Conservation (phyloP, 1,140 invertebrate species). For the Aphis gossypii region DNA sequence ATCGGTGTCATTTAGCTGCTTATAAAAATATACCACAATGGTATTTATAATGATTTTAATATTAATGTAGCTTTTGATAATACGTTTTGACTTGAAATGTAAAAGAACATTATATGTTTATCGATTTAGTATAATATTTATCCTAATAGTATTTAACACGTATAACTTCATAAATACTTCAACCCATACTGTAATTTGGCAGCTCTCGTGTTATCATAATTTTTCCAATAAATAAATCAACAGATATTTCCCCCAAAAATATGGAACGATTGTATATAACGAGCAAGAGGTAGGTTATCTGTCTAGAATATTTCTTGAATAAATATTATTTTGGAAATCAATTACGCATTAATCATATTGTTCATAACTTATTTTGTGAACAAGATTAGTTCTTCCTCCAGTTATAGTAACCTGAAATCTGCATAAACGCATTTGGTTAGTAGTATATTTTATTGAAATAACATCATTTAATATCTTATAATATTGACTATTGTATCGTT, state of each 20-base stretch:
- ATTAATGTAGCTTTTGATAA: not conserved
- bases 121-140: no score
- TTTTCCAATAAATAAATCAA: not conserved
- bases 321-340: not conserved
- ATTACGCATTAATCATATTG: not conserved
- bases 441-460: not conserved
- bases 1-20: not conserved
- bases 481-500: not conserved
- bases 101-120: not conserved
- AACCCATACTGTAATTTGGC: no score
- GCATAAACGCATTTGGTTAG: no score
- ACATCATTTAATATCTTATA: not conserved
- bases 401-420: not conserved
- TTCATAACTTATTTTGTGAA: not conserved
- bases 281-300: not conserved
- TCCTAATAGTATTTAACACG: not conserved
- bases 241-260: not conserved
- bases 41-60: no score
- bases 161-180: not conserved
- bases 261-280: not conserved
- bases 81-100: not conserved
- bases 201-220: not conserved
- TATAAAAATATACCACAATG: not conserved
- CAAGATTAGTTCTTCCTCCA: not conserved
- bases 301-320: not conserved